A percentile compares a stretch with the other conserved stretches of the same genome.
phyloP scores from a whole-genome alignment of 2,888 invertebrate species.

The Catonia carolina region DNA sequence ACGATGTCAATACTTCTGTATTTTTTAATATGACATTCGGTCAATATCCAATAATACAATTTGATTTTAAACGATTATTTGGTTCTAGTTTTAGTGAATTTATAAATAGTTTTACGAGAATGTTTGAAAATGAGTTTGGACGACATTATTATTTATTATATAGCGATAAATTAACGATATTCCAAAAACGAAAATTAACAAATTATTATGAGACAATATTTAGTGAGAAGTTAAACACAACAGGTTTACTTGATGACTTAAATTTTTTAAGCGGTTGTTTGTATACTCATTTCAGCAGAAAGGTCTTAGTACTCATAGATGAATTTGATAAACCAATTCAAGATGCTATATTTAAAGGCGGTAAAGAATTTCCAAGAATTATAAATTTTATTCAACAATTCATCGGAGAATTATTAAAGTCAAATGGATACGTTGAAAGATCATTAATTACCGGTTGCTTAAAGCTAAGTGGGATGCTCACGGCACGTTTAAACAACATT shows the following conservation, averaged over 20 bases:
- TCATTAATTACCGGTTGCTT: not conserved
- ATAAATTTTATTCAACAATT: not conserved
- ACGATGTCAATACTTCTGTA: too few relatives aligned
- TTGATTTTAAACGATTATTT: not conserved
- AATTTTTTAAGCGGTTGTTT: slow-evolving; percentile 2
- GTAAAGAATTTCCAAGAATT: not conserved
- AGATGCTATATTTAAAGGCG: not conserved
- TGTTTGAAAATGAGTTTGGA: not conserved
- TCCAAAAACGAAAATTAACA: too few relatives aligned
- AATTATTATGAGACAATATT: too few relatives aligned
- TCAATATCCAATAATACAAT: not conserved
- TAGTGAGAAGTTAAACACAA: too few relatives aligned
- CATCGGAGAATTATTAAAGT: not conserved
- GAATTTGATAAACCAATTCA: not conserved
- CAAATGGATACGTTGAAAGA: not conserved
- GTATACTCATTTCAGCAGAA: not conserved
- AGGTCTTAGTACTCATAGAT: not conserved
- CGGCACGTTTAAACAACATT: not conserved
- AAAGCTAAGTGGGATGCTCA: not conserved
- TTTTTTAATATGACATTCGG: not conserved
- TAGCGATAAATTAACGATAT: too few relatives aligned
- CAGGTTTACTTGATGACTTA: too few relatives aligned
- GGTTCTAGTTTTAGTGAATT: not conserved
- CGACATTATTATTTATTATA: too few relatives aligned
- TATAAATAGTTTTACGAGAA: not conserved